Evolutionary conservation across 2,113 vertebrate genomes (phyloP), one percentile per base, ranked within the genome.

Genomic region (Oryzias celebensis): DNA sequence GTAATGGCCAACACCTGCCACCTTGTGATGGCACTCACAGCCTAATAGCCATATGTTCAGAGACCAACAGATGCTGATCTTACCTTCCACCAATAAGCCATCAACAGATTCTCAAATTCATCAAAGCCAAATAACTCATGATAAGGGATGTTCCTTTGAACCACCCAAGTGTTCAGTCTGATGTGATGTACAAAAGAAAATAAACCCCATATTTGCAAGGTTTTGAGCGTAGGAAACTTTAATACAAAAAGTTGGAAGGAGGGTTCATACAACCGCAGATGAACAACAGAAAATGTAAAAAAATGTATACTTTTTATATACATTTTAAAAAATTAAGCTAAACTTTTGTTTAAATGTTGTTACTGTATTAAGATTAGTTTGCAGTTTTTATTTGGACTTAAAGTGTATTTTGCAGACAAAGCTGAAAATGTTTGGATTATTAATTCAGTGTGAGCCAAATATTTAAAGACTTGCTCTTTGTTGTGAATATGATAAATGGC

Each of bases 31-130:
- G 77, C 54, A 57, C 67, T 75, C 58, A 58, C 26, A 62, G 70
- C 63, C 75, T 67, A 84, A 85, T 85, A 66, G 75, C 80, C 83
- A 68, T 78, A 81, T 85, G 82, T 62, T 80, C 57, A 15, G 73
- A 79, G 78, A 82, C 78, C 71, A 75, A 76, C 74, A 80, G 77
- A 77, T 85, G 82, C 63, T 78, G 73, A 68, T 73, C 85, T 88
- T 82, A 85, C 80, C 83, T 85, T 78, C 73, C 72, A 59, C 50
- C 60, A 23, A 65, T 55, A 65, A 68, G 72, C 52, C 66, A 65
- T 20, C 20, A 20, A 20, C 64, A 59, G 18, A 51, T 65, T 55
- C 68, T 47, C 48, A 20, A 68, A 71, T 77, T 75, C 54, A 73
- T 81, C 79, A 75, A 31, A 55, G 71, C 36, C 63, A 72, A 65